phyloP scores from a whole-genome alignment of 2,797 vertebrate species.

The Taenioides sp. region DNA sequence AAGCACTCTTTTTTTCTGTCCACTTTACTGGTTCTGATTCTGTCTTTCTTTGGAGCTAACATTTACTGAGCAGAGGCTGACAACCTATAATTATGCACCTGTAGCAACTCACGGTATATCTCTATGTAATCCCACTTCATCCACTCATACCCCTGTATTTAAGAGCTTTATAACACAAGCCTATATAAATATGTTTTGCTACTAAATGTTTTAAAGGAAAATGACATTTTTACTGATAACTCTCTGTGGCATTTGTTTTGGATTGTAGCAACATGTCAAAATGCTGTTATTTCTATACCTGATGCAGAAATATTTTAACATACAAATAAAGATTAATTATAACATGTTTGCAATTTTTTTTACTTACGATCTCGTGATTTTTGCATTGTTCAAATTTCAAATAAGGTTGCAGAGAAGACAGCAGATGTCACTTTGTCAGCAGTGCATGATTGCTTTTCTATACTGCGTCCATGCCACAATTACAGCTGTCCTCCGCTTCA shows the following conservation, averaged over 20 bases:
- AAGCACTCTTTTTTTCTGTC: neutral
- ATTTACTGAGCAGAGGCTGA: constrained; percentile 30
- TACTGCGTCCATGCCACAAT: constrained; percentile 32
- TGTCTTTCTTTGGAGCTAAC: constrained; percentile 24
- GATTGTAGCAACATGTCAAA: constrained; percentile 1
- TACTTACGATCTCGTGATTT: constrained; percentile 2
- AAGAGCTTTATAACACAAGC: constrained; percentile 31
- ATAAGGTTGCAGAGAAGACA: constrained; percentile 16
- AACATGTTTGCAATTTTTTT: neutral
- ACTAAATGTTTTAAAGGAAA: constrained; percentile 18
- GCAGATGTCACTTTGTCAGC: constrained; percentile 18
- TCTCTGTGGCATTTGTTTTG: constrained; percentile 1
- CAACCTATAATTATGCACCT: constrained; percentile 29
- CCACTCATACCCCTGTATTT: constrained; percentile 42
- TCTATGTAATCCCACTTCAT: constrained; percentile 53
- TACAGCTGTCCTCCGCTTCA: constrained; percentile 23
- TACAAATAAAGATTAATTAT: neutral
- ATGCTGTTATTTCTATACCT: neutral
- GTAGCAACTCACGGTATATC: constrained; percentile 24
- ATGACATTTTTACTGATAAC: neutral
- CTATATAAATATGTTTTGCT: constrained; percentile 25
- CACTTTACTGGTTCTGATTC: constrained; percentile 24
- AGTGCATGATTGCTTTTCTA: constrained; percentile 13
- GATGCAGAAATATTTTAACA: neutral
- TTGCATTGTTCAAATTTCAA: neutral